phyloP scores from a whole-genome alignment of 1,140 invertebrate genomes.

The Plodia interpunctella region DNA sequence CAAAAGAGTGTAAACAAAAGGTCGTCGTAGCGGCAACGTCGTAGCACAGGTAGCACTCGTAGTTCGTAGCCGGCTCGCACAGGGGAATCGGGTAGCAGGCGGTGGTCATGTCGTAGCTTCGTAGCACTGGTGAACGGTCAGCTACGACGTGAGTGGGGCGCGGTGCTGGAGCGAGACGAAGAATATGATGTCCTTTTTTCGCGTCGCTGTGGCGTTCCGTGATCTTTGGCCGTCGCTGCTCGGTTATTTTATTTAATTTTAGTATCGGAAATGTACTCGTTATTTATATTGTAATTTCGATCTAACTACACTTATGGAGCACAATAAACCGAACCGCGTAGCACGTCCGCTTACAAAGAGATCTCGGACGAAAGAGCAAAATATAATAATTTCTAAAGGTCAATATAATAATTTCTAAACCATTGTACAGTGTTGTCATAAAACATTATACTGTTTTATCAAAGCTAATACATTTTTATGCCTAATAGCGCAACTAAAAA shows the following conservation, averaged over 20 bases:
- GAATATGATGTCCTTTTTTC: conserved; percentile 1
- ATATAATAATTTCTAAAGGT: too few relatives aligned
- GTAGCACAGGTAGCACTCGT: not conserved
- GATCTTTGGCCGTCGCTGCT: not conserved
- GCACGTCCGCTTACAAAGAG: too few relatives aligned
- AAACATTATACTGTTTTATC: too few relatives aligned
- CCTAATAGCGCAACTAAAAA: too few relatives aligned
- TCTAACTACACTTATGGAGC: too few relatives aligned
- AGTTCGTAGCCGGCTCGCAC: not conserved
- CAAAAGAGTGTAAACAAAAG: not conserved
- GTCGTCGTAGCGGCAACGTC: not conserved
- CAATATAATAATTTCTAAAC: too few relatives aligned
- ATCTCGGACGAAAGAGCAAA: too few relatives aligned
- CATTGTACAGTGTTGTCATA: too few relatives aligned
- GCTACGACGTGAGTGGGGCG: not conserved
- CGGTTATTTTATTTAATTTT: not conserved
- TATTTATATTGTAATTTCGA: not conserved
- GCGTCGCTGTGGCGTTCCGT: not conserved
- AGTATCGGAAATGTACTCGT: conserved; percentile 1
- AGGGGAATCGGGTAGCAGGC: not conserved
- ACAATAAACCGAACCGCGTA: too few relatives aligned
- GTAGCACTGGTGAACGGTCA: not conserved
- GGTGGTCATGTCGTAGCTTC: not conserved
- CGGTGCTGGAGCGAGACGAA: not conserved
- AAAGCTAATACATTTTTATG: too few relatives aligned